phyloP scores from a whole-genome alignment of 2,797 vertebrate genomes.

The Sus cebifrons region DNA sequence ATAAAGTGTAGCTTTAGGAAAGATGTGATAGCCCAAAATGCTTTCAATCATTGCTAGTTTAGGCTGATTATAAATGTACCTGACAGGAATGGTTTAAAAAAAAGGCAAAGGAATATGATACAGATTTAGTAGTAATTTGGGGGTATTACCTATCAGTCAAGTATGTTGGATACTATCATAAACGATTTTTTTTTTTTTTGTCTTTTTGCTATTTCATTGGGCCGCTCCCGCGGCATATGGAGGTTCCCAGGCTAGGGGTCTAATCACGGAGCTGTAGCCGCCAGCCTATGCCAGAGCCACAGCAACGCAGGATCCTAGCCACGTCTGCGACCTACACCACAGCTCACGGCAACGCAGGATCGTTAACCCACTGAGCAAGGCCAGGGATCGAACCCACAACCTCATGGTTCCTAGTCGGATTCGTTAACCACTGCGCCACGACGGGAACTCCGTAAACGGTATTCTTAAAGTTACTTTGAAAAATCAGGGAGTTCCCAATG shows the following conservation, averaged over 20 bases:
- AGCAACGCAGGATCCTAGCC: too few species aligned
- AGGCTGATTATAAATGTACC: neutral
- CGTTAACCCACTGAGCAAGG: too few species aligned
- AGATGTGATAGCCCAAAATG: neutral
- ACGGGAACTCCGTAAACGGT: neutral
- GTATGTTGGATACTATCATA: neutral
- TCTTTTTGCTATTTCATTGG: too few species aligned
- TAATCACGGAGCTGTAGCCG: too few species aligned
- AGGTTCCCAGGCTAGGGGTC: too few species aligned
- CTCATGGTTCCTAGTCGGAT: too few species aligned
- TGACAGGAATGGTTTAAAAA: neutral
- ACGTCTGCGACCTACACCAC: too few species aligned
- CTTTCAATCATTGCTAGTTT: conserved; percentile 3
- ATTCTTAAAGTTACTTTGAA: conserved; percentile 22
- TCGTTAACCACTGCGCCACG: too few species aligned
- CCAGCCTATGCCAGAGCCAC: too few species aligned
- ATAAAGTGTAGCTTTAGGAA: neutral
- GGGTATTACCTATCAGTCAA: neutral
- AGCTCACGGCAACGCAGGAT: too few species aligned
- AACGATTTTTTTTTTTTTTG: neutral
- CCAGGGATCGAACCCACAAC: too few species aligned
- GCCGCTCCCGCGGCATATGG: too few species aligned
- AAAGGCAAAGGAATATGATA: conserved; percentile 4
- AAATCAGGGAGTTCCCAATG: neutral
- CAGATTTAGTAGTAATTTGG: conserved; percentile 19